Percentiles rank a stretch among this genome's conserved stretches.
These are phyloP conservation scores for Eulithis testata DNA, from an alignment of 2,888 invertebrate species.

Conservation along the genomic window DNA sequence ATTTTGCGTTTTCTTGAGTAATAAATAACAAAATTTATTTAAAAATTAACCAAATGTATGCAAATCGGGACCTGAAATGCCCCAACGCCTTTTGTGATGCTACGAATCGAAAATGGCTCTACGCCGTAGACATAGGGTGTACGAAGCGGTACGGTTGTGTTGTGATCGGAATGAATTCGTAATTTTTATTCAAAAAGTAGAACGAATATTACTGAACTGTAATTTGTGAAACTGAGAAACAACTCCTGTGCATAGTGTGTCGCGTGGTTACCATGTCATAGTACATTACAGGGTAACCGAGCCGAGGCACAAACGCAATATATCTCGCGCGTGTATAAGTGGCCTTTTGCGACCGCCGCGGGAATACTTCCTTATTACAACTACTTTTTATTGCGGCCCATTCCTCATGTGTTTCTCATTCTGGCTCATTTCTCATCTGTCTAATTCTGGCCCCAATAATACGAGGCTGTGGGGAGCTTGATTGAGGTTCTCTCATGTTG, in stretches of 20 bases:
- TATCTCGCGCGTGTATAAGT: slow-evolving; percentile 34
- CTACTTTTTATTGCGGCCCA: slow-evolving; percentile 41
- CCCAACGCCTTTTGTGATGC: too few species aligned
- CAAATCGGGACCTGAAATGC: too few species aligned
- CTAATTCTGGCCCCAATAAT: slow-evolving; percentile 30
- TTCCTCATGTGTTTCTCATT: slow-evolving; percentile 41
- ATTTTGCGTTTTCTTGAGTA: too few species aligned
- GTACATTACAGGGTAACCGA: not conserved
- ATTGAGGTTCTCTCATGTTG: slow-evolving; percentile 5
- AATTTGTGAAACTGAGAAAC: not conserved
- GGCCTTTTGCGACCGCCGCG: slow-evolving; percentile 36
- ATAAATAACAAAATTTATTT: too few species aligned
- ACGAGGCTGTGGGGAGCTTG: slow-evolving; percentile 13
- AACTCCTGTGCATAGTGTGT: slow-evolving; percentile 1
- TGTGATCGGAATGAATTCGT: too few species aligned
- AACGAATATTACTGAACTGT: too few species aligned
- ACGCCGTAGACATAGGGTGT: slow-evolving; percentile 11
- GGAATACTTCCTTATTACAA: slow-evolving; percentile 40
- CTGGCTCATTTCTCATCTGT: slow-evolving; percentile 35
- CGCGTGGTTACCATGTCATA: not conserved
- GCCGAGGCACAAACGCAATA: slow-evolving; percentile 26
- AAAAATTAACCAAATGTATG: too few species aligned
- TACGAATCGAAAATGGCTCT: too few species aligned
- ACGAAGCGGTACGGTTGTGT: not conserved
- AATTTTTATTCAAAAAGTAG: too few species aligned